Percentiles rank a stretch among this genome's conserved stretches.
Conservation (phyloP, 2,113 vertebrate genomes). For the Syrrhaptes paradoxus region DNA sequence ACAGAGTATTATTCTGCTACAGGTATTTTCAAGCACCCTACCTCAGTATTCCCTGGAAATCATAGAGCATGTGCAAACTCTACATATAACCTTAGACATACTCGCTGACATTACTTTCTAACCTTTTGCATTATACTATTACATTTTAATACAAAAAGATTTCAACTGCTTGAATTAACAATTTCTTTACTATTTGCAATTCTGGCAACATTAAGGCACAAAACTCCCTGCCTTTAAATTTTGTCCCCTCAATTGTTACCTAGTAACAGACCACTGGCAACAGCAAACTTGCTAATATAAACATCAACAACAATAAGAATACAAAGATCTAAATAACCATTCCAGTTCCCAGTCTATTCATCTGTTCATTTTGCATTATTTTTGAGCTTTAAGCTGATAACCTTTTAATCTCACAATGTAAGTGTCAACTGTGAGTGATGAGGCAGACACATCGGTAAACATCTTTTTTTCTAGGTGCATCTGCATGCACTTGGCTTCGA, state of each 20-base stretch:
- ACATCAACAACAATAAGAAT: not conserved
- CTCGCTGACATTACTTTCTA: not conserved
- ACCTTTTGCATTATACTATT: not conserved
- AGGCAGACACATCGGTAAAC: not conserved
- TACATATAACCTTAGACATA: not conserved
- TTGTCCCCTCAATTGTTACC: not conserved
- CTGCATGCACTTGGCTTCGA: not conserved
- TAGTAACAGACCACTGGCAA: not conserved
- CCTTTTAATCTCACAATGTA: conserved; percentile 3
- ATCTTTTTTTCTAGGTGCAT: not conserved
- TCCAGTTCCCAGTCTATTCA: not conserved
- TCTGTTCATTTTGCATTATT: not conserved
- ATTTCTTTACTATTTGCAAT: not conserved
- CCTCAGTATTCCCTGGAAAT: not conserved
- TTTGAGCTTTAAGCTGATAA: not conserved
- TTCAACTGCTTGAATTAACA: not conserved
- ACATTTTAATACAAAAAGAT: not conserved
- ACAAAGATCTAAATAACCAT: not conserved
- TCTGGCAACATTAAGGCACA: not conserved
- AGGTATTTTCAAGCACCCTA: not conserved
- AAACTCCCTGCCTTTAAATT: not conserved
- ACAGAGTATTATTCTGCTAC: not conserved
- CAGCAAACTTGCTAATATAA: not conserved
- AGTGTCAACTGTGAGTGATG: not conserved
- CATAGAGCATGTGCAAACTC: not conserved